Conservation (phyloP, 2,113 vertebrate genomes). For the Fregata magnificens region DNA sequence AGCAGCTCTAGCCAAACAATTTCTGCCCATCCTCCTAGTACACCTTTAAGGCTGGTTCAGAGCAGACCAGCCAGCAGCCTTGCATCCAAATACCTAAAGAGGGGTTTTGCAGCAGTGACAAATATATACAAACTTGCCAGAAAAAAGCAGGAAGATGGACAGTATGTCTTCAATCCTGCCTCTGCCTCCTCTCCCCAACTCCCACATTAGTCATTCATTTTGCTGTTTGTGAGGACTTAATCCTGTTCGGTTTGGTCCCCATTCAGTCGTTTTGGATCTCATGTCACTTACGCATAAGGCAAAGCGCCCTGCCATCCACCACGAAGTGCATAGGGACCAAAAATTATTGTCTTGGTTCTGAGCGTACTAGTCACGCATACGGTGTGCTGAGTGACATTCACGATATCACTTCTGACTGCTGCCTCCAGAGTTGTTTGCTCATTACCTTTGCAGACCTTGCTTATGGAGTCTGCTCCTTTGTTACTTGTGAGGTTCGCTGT, state of each 20-base stretch:
- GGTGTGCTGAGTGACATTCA: background rate
- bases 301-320: background rate
- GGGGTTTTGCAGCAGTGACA: background rate
- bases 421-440: background rate
- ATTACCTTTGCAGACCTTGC: background rate
- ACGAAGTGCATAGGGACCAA: background rate
- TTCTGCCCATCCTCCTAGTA: background rate
- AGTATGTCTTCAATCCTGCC: background rate
- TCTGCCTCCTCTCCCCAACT: background rate
- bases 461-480: background rate
- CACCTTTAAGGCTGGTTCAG: background rate
- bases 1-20: background rate
- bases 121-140: background rate
- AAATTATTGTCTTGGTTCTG: background rate
- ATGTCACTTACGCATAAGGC: rapidly evolving
- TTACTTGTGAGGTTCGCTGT: background rate
- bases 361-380: rapidly evolving
- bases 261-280: background rate
- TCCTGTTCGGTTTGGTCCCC: background rate
- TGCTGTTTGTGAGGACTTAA: background rate
- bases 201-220: background rate
- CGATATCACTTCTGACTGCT: rapidly evolving
- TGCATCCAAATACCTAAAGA: background rate
- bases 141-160: background rate
- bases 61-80: background rate